Base-by-base conservation (phyloP, 2,113 vertebrate species). In the Eulacestoma nigropectus region DNA sequence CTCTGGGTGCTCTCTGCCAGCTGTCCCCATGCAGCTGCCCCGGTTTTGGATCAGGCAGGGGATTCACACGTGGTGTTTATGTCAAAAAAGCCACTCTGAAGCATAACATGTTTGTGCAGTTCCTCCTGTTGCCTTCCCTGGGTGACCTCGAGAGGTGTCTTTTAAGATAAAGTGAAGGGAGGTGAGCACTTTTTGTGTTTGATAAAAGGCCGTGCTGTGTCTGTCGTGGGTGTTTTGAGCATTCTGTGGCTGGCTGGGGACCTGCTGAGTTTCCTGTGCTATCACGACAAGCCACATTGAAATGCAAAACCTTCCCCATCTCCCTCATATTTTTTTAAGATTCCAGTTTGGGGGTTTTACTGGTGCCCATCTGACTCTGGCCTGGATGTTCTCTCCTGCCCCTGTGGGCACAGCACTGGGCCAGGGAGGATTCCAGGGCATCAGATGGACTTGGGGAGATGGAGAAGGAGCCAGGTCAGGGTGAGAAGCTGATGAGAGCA, bases 41-140 rank as follows among this genome's bases (percentile, higher is more conserved):
- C 7, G 4, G 7, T 25, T 49, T 56, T 9, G 55, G 9, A 2
- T 50, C 49, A n/a, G 76, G 30, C 30, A 56, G 69, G 41, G 73
- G 12, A 4, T 39, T 44, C 44, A 20, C 2, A 1, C 0, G 0
- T 13, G 59, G 20, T 26, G 7, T 64, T 73, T 55, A 1, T 60
- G 69, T 44, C 21, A 27, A 23, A 78, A 60, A 70, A 82, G 32
- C 9, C 55, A 30, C 1, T 2, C 13, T 23, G 41, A 19, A 46
- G 11, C 16, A 9, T 6, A 11, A 87, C 29, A 3, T 9, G 10
- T 63, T 79, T 46, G 62, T 65, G 47, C 29, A 12, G 5, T 5
- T 70, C 23, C 7, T 68, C 46, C 64, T 65, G 49, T 11, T 69
- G 59, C 10, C 65, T 89, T 76, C 64, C 56, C 27, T 39, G 76